Conservation (phyloP, 2,888 invertebrate genomes). For the Acronicta aceris region DNA sequence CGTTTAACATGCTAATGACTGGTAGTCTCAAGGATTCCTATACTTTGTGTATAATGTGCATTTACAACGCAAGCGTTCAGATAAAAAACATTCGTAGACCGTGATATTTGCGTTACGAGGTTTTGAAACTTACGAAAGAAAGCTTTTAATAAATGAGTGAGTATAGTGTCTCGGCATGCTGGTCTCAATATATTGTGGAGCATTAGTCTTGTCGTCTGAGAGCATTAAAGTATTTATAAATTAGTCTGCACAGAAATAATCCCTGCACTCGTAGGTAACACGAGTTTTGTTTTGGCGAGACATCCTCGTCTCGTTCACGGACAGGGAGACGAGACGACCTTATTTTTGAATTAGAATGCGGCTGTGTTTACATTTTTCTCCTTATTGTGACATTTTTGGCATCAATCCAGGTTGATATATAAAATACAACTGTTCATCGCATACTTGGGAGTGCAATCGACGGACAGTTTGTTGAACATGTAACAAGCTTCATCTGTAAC, state of each 20-base stretch:
- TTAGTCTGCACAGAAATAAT: constrained; percentile 62
- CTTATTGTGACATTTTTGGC: constrained; percentile 86
- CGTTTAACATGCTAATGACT: constrained; percentile 45
- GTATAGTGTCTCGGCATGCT: constrained; percentile 57
- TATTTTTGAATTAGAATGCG: constrained; percentile 85
- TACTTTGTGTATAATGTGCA: constrained; percentile 26
- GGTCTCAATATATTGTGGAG: constrained; percentile 57
- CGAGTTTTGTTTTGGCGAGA: constrained; percentile 82
- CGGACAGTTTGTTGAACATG: constrained; percentile 39
- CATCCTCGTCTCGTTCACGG: constrained; percentile 67
- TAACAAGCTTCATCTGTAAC: constrained; percentile 40
- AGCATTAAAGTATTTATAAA: constrained; percentile 62
- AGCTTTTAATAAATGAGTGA: constrained; percentile 60
- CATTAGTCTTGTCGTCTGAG: constrained; percentile 63
- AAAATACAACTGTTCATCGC: constrained; percentile 74
- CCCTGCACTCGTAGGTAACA: constrained; percentile 61
- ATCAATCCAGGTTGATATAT: constrained; percentile 78
- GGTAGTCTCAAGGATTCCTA: constrained; percentile 22
- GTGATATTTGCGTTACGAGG: constrained; percentile 35
- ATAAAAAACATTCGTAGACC: constrained; percentile 24
- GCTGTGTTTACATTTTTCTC: constrained; percentile 86
- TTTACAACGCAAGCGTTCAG: constrained; percentile 32
- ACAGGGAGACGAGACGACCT: constrained; percentile 80
- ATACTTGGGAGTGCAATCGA: constrained; percentile 62
- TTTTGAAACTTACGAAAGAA: constrained; percentile 48